A percentile compares a stretch with the other conserved stretches of the same genome.
These are phyloP conservation scores for Salvelinus namaycush DNA, from an alignment of 2,113 vertebrate species.

Conservation along the genomic window DNA sequence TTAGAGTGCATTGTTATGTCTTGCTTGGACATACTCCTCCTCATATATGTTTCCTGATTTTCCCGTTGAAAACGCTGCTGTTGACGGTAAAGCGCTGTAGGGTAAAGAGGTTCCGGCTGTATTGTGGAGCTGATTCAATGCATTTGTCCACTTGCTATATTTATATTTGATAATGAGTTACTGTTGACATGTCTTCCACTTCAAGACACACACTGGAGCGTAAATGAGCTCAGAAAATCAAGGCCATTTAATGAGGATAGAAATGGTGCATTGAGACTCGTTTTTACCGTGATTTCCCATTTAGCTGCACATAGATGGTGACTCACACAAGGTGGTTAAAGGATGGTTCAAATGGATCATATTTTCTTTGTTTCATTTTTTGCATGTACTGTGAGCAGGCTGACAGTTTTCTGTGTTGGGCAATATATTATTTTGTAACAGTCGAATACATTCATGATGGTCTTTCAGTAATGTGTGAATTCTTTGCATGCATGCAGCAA, in stretches of 20 bases:
- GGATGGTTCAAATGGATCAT: constrained; percentile 6
- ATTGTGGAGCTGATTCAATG: constrained; percentile 10
- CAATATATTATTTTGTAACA: constrained; percentile 25
- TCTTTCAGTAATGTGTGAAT: constrained; percentile 18
- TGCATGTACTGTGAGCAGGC: constrained; percentile 25
- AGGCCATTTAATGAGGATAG: constrained; percentile 23
- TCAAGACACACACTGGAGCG: constrained; percentile 2
- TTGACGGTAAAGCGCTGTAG: constrained; percentile 20
- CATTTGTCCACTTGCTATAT: constrained; percentile 10
- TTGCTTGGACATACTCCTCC: neutral
- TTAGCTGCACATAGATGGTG: constrained; percentile 32
- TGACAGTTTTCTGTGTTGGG: constrained; percentile 46
- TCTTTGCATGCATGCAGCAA: constrained; percentile 72
- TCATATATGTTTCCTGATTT: neutral
- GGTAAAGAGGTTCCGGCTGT: constrained; percentile 5
- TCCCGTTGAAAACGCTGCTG: neutral
- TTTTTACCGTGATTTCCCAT: constrained; percentile 20
- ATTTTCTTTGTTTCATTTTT: constrained; percentile 49
- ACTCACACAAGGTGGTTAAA: constrained; percentile 22
- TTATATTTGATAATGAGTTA: neutral
- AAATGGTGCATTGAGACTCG: neutral
- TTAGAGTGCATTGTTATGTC: constrained; percentile 20
- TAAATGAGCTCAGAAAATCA: constrained; percentile 28
- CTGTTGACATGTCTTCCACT: constrained; percentile 17
- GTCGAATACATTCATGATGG: constrained; percentile 30